Evolutionary conservation across 37 sponge, comb jelly and placozoan genomes (phyloP).

Genomic region (Bolinopsis microptera): DNA sequence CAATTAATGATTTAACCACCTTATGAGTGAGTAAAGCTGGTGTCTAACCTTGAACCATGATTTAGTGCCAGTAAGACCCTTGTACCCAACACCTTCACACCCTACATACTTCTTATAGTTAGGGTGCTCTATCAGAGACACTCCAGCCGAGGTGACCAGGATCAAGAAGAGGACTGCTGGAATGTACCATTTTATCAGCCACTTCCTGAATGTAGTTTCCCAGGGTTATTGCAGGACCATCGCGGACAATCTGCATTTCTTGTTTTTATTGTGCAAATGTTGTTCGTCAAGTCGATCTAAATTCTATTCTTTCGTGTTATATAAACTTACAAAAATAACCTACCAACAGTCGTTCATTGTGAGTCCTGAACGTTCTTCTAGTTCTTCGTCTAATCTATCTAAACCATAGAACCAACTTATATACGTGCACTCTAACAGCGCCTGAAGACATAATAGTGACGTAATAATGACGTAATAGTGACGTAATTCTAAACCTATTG

Average conservation of each 20-base stretch:
- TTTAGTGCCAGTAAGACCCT: background rate
- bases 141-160: background rate
- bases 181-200: background rate
- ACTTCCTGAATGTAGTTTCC: background rate
- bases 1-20: too few relatives aligned
- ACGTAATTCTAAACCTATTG: too few relatives aligned
- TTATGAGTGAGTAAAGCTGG: too few relatives aligned
- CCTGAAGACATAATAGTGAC: background rate
- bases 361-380: background rate
- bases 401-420: background rate
- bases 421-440: constrained; percentile 8
- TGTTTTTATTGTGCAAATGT: too few relatives aligned
- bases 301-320: too few relatives aligned
- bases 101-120: constrained; percentile 27
- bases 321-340: too few relatives aligned
- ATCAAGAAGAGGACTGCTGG: background rate
- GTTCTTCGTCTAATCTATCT: background rate
- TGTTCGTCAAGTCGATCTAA: too few relatives aligned
- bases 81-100: background rate
- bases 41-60: background rate
- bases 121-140: background rate
- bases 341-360: background rate
- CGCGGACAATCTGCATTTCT: background rate
- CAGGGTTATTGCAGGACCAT: background rate
- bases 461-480: too few relatives aligned